Evolutionary conservation across 37 sponge, comb jelly and placozoan genomes (phyloP).

Genomic region (Hormiphora californensis): DNA sequence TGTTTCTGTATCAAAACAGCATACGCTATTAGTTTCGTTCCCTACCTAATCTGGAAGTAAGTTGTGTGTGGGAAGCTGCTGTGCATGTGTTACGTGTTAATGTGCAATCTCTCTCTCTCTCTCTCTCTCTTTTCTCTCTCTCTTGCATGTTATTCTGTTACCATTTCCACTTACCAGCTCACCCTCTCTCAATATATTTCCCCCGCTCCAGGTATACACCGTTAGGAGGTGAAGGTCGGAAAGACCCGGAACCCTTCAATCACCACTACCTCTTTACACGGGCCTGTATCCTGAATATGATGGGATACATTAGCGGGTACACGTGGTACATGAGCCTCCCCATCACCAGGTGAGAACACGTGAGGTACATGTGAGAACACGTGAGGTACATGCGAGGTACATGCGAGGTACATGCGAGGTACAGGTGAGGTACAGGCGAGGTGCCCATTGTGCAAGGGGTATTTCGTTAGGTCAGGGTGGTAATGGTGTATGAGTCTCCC

Average conservation of each 20-base stretch:
- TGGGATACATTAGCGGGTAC: constrained; percentile 27
- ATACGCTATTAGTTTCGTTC: background rate
- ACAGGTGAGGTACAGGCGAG: too few relatives aligned
- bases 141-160: too few relatives aligned
- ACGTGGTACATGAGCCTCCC: constrained; percentile 50
- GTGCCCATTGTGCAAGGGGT: too few relatives aligned
- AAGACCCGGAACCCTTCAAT: background rate
- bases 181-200: background rate
- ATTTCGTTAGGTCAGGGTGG: too few relatives aligned
- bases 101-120: too few relatives aligned
- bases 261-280: background rate
- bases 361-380: too few relatives aligned
- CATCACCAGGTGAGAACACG: constrained; percentile 19
- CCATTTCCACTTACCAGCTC: too few relatives aligned
- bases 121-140: too few relatives aligned
- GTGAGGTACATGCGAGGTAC: too few relatives aligned
- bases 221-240: background rate
- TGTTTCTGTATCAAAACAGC: constrained; percentile 49
- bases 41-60: constrained; percentile 43
- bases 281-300: background rate
- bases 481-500: too few relatives aligned
- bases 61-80: background rate
- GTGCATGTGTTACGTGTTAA: too few relatives aligned
- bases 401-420: too few relatives aligned
- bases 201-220: background rate